Evolutionary conservation across 2,888 invertebrate species (phyloP).

Genomic region (Neoscelio sp.): DNA sequence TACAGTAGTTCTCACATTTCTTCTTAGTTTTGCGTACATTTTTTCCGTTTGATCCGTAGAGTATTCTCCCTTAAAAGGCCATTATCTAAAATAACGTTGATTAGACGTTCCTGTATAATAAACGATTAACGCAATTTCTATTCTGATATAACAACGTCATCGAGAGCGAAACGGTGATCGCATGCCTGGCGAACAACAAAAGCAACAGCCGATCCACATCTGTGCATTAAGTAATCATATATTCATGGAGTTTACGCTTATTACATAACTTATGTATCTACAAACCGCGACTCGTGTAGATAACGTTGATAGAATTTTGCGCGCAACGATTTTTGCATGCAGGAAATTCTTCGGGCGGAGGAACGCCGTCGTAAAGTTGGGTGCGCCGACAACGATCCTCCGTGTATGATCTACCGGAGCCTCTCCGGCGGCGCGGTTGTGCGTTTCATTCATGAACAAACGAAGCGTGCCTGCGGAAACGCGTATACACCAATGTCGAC

Average conservation of each 20-base stretch:
- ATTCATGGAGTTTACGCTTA: slow-evolving; percentile 61
- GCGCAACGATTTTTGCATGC: slow-evolving; percentile 73
- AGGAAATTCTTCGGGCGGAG: slow-evolving; percentile 53
- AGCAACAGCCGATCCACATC: slow-evolving; percentile 50
- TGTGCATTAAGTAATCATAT: slow-evolving; percentile 56
- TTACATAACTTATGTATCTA: slow-evolving; percentile 60
- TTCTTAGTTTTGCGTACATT: too few species aligned
- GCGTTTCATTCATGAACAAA: slow-evolving; percentile 81
- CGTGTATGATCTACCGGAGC: slow-evolving; percentile 50
- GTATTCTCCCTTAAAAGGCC: too few species aligned
- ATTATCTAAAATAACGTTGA: too few species aligned
- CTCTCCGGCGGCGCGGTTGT: slow-evolving; percentile 45
- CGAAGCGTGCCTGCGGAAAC: slow-evolving; percentile 80
- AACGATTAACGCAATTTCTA: too few species aligned
- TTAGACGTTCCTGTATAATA: too few species aligned
- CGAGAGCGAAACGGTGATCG: slow-evolving; percentile 12
- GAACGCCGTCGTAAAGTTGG: slow-evolving; percentile 63
- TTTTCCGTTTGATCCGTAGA: too few species aligned
- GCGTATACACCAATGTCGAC: slow-evolving; percentile 74
- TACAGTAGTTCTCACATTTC: too few species aligned
- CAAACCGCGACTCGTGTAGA: slow-evolving; percentile 76
- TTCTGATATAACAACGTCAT: too few species aligned
- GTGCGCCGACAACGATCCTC: slow-evolving; percentile 54
- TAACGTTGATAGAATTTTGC: slow-evolving; percentile 76
- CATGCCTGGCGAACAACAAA: slow-evolving; percentile 41